A percentile compares a stretch with the other conserved stretches of the same genome.
Conservation (phyloP, 2,888 invertebrate genomes). For the Eupithecia vulgata region DNA sequence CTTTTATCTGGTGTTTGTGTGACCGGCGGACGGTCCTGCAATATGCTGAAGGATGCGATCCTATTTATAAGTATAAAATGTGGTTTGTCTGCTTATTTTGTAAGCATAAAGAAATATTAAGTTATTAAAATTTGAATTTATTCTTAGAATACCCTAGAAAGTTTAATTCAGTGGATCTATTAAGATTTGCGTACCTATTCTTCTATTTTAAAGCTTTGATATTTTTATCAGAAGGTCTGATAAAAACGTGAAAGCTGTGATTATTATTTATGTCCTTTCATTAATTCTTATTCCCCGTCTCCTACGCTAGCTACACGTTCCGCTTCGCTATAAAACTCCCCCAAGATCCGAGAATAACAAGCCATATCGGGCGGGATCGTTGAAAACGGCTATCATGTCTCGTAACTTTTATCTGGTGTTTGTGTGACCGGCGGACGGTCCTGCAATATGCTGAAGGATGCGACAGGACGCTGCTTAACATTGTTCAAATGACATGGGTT, state of each 20-base stretch:
- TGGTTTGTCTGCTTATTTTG: too few relatives aligned
- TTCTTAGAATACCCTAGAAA: too few relatives aligned
- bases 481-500: background rate
- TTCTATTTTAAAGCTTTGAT: too few relatives aligned
- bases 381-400: conserved; percentile 33
- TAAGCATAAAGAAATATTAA: too few relatives aligned
- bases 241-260: too few relatives aligned
- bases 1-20: conserved; percentile 38
- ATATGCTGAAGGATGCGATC: conserved; percentile 2
- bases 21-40: conserved; percentile 9
- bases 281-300: background rate
- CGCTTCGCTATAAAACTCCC: conserved; percentile 2
- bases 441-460: conserved; percentile 1
- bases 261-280: background rate
- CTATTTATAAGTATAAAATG: too few relatives aligned
- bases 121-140: too few relatives aligned
- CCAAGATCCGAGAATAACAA: conserved; percentile 29
- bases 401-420: conserved; percentile 39
- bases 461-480: background rate
- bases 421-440: conserved; percentile 22
- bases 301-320: background rate
- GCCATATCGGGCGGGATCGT: conserved; percentile 31
- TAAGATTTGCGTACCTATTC: too few relatives aligned
- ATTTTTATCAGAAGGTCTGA: too few relatives aligned
- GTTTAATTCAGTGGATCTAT: too few relatives aligned